Evolutionary conservation across 2,888 invertebrate genomes (phyloP).

Genomic region (Noctua janthina): DNA sequence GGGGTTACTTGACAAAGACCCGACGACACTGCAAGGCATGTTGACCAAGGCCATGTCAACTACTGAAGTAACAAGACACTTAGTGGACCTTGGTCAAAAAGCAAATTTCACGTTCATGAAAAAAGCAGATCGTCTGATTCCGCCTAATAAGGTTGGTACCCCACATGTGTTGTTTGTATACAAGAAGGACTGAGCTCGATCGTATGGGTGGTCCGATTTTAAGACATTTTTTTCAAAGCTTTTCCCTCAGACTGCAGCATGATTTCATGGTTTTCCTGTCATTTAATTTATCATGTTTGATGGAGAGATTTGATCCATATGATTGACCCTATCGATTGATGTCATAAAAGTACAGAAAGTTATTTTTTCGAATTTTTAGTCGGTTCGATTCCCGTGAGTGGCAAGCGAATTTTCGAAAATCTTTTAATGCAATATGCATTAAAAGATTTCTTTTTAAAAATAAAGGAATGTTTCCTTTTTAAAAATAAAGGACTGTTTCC

Average conservation of each 20-base stretch:
- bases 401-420: too few relatives aligned
- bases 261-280: background rate
- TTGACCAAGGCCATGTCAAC: constrained; percentile 84
- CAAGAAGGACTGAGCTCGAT: background rate
- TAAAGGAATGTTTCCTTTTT: too few relatives aligned
- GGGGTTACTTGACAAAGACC: constrained; percentile 81
- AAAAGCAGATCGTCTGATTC: constrained; percentile 83
- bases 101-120: constrained; percentile 86
- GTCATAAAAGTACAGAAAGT: too few relatives aligned
- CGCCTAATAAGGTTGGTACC: constrained; percentile 83
- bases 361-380: too few relatives aligned
- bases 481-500: too few relatives aligned
- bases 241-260: background rate
- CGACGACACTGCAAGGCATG: constrained; percentile 81
- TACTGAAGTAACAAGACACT: constrained; percentile 84
- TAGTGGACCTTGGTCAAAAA: constrained; percentile 84
- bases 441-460: too few relatives aligned
- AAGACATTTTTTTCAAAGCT: background rate
- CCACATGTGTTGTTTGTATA: background rate
- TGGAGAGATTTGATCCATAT: too few relatives aligned
- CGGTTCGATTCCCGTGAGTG: too few relatives aligned
- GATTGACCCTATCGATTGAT: too few relatives aligned
- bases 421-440: too few relatives aligned
- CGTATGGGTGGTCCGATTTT: too few relatives aligned
- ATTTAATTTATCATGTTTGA: too few relatives aligned